These are phyloP conservation scores for Enteromius treurensis DNA, from an alignment of 2,797 vertebrate species.

Conservation along the genomic window DNA sequence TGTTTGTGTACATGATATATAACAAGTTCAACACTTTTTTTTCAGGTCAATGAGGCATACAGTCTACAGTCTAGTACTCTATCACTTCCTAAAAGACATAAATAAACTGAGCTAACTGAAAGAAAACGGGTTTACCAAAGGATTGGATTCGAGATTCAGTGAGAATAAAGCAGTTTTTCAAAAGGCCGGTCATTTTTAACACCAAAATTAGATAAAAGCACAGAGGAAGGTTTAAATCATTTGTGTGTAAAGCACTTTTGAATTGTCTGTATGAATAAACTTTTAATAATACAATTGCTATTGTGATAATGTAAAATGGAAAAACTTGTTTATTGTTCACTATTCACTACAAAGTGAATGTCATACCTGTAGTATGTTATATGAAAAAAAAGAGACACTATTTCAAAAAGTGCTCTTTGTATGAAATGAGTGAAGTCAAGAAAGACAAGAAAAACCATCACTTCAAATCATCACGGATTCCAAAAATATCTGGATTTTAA, in stretches of 20 bases:
- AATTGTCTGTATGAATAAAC: not conserved
- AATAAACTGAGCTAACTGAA: not conserved
- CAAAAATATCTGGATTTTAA: not conserved
- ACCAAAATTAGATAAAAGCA: not conserved
- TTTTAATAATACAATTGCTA: not conserved
- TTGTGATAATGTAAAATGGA: not conserved
- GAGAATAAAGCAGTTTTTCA: not conserved
- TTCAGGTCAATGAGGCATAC: not conserved
- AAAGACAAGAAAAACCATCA: not conserved
- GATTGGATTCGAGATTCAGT: not conserved
- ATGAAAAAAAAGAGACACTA: not conserved
- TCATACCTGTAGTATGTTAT: not conserved
- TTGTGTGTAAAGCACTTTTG: not conserved
- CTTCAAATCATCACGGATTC: not conserved
- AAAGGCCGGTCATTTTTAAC: not conserved
- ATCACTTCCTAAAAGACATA: not conserved
- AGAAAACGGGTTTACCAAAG: not conserved
- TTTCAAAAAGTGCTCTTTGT: not conserved
- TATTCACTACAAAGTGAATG: not conserved
- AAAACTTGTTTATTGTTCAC: not conserved
- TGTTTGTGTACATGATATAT: not conserved
- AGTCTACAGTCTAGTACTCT: not conserved
- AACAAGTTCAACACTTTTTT: not conserved
- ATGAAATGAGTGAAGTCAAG: not conserved
- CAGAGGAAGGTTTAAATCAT: not conserved